phyloP scores from a whole-genome alignment of 2,113 vertebrate species.

The Lates calcarifer region DNA sequence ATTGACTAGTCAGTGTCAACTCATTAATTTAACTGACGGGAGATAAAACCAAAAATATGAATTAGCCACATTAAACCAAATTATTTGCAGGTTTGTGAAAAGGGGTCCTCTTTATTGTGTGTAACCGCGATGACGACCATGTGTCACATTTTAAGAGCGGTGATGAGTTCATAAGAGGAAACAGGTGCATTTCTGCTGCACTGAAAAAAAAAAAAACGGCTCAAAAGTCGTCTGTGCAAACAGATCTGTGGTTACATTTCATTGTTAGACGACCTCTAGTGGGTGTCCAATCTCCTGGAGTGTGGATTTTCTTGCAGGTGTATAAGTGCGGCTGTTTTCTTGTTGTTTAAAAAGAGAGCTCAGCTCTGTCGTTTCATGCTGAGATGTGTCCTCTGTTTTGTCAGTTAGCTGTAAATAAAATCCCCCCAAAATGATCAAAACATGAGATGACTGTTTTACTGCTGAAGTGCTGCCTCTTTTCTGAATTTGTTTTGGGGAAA shows the following conservation, averaged over 20 bases:
- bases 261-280: neutral
- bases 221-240: neutral
- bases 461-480: neutral
- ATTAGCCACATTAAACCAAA: neutral
- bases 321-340: neutral
- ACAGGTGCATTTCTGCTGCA: neutral
- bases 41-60: neutral
- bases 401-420: slow-evolving; percentile 1
- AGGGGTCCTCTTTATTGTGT: neutral
- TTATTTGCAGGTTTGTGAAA: neutral
- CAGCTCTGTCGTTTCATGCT: neutral
- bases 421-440: neutral
- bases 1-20: neutral
- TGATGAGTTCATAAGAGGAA: neutral
- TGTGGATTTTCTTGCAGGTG: neutral
- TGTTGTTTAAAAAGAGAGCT: neutral
- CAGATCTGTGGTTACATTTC: neutral
- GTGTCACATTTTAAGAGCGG: neutral
- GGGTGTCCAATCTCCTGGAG: neutral
- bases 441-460: neutral
- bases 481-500: neutral
- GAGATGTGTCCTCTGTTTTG: neutral
- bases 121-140: neutral
- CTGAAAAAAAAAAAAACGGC: neutral
- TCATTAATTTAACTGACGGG: neutral